These are phyloP conservation scores for Ginglymostoma cirratum DNA, from an alignment of 2,113 vertebrate species.

Conservation along the genomic window DNA sequence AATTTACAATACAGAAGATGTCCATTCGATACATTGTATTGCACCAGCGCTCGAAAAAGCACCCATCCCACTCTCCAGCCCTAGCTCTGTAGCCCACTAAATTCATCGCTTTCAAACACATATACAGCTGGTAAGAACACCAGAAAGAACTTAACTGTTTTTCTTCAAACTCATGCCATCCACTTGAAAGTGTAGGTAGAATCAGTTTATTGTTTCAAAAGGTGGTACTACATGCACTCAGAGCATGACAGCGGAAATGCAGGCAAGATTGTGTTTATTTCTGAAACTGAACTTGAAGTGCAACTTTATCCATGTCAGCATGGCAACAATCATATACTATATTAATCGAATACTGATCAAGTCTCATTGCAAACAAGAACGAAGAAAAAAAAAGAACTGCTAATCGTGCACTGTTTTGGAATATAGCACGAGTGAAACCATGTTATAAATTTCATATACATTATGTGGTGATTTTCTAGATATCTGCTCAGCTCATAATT, in stretches of 20 bases:
- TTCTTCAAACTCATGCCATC: background rate
- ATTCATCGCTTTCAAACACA: too few species aligned
- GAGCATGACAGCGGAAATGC: too few species aligned
- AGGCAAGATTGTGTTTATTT: background rate
- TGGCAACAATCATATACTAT: background rate
- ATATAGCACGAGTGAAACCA: background rate
- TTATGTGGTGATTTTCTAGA: background rate
- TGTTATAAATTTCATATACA: background rate
- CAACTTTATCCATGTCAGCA: background rate
- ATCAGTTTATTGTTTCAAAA: background rate
- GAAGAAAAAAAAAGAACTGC: background rate
- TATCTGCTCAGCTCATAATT: background rate
- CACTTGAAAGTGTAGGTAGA: background rate
- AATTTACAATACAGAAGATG: too few species aligned
- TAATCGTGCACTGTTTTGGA: background rate
- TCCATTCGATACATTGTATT: too few species aligned
- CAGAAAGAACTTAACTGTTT: background rate
- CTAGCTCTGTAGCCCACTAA: too few species aligned
- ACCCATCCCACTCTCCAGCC: too few species aligned
- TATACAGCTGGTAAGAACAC: background rate
- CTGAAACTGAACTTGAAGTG: background rate
- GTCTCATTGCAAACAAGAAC: background rate
- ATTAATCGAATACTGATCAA: background rate
- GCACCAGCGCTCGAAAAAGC: too few species aligned
- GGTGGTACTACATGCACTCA: background rate